Evolutionary conservation across 2,888 invertebrate genomes (phyloP).

Genomic region (Ennomos erosarius): DNA sequence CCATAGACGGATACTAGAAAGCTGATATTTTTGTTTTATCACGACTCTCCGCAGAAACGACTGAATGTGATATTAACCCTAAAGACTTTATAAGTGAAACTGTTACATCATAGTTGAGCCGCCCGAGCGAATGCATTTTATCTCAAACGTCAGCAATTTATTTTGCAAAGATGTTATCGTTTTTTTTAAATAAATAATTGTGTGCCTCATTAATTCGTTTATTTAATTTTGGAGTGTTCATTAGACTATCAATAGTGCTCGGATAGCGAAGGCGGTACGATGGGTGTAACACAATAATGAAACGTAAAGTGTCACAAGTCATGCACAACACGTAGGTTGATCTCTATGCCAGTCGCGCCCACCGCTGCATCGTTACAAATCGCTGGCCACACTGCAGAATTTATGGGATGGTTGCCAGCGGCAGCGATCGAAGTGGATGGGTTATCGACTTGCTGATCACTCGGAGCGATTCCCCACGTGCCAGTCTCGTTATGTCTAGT

Average conservation of each 20-base stretch:
- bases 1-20: conserved; percentile 17
- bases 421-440: conserved; percentile 53
- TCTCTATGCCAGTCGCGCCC: conserved; percentile 61
- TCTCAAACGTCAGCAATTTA: too few relatives aligned
- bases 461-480: conserved; percentile 44
- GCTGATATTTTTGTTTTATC: conserved; percentile 27
- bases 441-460: conserved; percentile 55
- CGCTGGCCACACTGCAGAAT: conserved; percentile 57
- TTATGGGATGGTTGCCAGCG: conserved; percentile 65
- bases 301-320: conserved; percentile 36
- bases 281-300: conserved; percentile 32
- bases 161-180: too few relatives aligned
- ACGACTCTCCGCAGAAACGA: conserved; percentile 6
- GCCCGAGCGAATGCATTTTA: neutral
- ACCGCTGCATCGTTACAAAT: conserved; percentile 61
- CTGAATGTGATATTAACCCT: conserved; percentile 1
- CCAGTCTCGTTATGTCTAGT: conserved; percentile 2
- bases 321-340: conserved; percentile 60
- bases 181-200: too few relatives aligned
- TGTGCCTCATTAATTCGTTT: neutral
- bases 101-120: conserved; percentile 1
- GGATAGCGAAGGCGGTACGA: conserved; percentile 43
- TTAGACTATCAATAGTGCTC: conserved; percentile 10
- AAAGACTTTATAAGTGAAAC: neutral
- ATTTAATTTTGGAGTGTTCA: conserved; percentile 1